Conservation (phyloP, 2,797 vertebrate genomes). For the Notolabrus celidotus region DNA sequence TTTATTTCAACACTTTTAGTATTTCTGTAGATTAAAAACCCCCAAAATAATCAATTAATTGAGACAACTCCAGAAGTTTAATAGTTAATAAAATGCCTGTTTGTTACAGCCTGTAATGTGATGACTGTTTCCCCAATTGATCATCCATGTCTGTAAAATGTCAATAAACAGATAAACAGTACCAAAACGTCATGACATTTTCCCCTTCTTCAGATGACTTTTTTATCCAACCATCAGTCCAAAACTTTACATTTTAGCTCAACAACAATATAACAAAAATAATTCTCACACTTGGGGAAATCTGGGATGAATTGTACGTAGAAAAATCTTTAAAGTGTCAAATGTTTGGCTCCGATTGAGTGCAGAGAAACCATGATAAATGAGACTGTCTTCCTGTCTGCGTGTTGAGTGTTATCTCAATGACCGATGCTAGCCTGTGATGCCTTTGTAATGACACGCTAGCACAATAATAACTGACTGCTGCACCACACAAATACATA, state of each 20-base stretch:
- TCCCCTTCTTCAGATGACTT: background rate
- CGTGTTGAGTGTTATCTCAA: conserved; percentile 79
- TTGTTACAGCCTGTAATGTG: background rate
- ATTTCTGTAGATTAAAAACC: background rate
- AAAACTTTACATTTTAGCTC: background rate
- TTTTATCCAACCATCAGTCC: background rate
- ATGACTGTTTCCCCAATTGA: background rate
- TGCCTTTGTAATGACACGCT: conserved; percentile 82
- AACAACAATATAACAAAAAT: background rate
- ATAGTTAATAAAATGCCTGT: background rate
- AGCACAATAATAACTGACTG: conserved; percentile 80
- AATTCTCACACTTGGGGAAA: background rate
- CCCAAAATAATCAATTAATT: background rate
- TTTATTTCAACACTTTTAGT: no score
- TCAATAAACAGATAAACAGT: background rate
- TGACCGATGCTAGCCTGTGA: conserved; percentile 76
- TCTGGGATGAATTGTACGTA: background rate
- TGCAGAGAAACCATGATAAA: conserved; percentile 30
- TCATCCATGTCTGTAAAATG: background rate
- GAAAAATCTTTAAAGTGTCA: conserved; percentile 1
- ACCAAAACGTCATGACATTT: background rate
- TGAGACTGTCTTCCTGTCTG: conserved; percentile 64
- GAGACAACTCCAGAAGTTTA: background rate
- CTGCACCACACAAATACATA: conserved; percentile 68
- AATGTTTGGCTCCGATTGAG: conserved; percentile 11